phyloP scores from a whole-genome alignment of 2,113 vertebrate species.

The Tautogolabrus adspersus region DNA sequence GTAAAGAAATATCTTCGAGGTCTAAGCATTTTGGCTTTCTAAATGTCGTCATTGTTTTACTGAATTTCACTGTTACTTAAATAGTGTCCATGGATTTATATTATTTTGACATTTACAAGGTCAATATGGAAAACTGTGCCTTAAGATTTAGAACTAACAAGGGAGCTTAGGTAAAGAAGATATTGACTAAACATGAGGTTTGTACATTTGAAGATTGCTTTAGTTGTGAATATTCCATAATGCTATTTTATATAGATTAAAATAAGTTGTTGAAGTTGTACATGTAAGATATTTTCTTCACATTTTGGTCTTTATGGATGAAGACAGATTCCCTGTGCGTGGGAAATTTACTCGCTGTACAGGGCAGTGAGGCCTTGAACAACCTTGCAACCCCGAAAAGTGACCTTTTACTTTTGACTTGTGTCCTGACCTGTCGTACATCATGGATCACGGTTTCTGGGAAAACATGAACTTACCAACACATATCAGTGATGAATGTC shows the following conservation, averaged over 20 bases:
- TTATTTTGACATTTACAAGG: too few species aligned
- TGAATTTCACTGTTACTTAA: too few species aligned
- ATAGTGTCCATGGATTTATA: too few species aligned
- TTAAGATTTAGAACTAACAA: background rate
- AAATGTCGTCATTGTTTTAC: too few species aligned
- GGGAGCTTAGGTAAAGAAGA: background rate
- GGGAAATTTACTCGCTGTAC: constrained; percentile 29
- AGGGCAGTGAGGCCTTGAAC: constrained; percentile 1
- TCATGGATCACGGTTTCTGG: constrained; percentile 30
- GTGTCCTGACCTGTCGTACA: constrained; percentile 19
- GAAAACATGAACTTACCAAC: background rate
- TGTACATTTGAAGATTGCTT: too few species aligned
- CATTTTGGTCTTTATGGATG: constrained; percentile 6
- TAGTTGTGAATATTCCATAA: too few species aligned
- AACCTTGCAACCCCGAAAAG: constrained; percentile 11
- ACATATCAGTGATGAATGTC: constrained; percentile 29
- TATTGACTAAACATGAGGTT: too few species aligned
- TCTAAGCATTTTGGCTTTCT: background rate
- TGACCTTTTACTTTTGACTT: constrained; percentile 55
- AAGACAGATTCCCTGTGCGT: background rate
- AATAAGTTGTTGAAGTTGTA: too few species aligned
- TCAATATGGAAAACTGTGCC: background rate
- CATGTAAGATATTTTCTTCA: background rate
- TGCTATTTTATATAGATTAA: too few species aligned
- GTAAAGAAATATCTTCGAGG: background rate